Evolutionary conservation across 92 coral and sea anemone genomes (phyloP).

Genomic region (Epizoanthus stellaris): DNA sequence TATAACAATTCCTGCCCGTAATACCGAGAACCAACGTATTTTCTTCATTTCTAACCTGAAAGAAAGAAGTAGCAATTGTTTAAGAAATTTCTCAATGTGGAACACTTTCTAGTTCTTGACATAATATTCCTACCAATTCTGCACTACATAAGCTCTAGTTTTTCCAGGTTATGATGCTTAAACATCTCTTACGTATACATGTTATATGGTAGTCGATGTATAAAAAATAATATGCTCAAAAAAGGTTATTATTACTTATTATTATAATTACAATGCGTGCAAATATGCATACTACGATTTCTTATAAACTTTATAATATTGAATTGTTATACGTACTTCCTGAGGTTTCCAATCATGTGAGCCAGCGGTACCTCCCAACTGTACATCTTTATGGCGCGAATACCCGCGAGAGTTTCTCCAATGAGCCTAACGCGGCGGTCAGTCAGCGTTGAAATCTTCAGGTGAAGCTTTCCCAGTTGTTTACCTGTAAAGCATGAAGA

Average conservation of each 20-base stretch:
- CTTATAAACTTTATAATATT: not conserved
- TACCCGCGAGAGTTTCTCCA: constrained; percentile 24
- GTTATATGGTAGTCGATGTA: too few relatives aligned
- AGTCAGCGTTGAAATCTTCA: constrained; percentile 58
- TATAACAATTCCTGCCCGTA: constrained; percentile 62
- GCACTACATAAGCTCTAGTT: too few relatives aligned
- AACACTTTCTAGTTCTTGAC: too few relatives aligned
- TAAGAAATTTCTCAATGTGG: too few relatives aligned
- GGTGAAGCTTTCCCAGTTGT: constrained; percentile 51
- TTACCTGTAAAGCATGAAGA: not conserved
- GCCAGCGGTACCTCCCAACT: constrained; percentile 34
- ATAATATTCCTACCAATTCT: too few relatives aligned
- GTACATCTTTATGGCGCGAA: constrained; percentile 36
- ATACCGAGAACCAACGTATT: constrained; percentile 60
- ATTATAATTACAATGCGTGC: too few relatives aligned
- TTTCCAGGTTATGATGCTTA: too few relatives aligned
- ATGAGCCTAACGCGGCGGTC: constrained; percentile 57
- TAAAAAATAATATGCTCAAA: too few relatives aligned
- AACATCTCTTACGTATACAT: too few relatives aligned
- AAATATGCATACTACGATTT: not conserved
- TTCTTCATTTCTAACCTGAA: constrained; percentile 59
- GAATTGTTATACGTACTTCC: constrained; percentile 10
- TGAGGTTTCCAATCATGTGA: constrained; percentile 30
- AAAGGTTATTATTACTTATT: too few relatives aligned
- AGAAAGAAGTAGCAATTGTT: not conserved